phyloP scores from a whole-genome alignment of 2,797 vertebrate species.

The Argentina silus region DNA sequence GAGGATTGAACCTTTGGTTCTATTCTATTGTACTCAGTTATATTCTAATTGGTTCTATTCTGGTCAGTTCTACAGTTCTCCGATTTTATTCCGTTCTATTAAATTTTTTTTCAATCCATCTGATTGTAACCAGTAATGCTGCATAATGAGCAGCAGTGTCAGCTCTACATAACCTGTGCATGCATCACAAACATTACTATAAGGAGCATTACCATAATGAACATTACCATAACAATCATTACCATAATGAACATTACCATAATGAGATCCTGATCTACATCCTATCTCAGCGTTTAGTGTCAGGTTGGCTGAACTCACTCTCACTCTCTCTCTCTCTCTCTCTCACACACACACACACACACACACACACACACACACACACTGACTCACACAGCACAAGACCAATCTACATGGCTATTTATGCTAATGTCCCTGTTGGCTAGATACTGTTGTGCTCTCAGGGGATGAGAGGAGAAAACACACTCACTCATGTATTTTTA shows the following conservation, averaged over 20 bases:
- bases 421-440: background rate
- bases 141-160: background rate
- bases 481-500: constrained; percentile 13
- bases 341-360: too few relatives aligned
- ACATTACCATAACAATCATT: constrained; percentile 17
- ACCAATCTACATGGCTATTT: background rate
- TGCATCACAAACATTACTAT: constrained; percentile 4
- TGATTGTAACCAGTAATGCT: background rate
- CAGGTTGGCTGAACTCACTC: background rate
- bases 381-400: too few relatives aligned
- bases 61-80: too few relatives aligned
- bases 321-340: too few relatives aligned
- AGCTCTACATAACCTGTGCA: background rate
- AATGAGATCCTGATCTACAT: constrained; percentile 10
- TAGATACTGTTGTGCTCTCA: background rate
- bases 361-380: too few relatives aligned
- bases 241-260: constrained; percentile 6
- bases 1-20: too few relatives aligned
- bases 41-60: too few relatives aligned
- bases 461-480: background rate
- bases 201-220: constrained; percentile 13
- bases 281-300: constrained; percentile 3
- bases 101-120: background rate
- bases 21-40: too few relatives aligned
- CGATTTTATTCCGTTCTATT: background rate